Evolutionary conservation across 2,113 vertebrate species (phyloP).

Genomic region (Eira barbara): DNA sequence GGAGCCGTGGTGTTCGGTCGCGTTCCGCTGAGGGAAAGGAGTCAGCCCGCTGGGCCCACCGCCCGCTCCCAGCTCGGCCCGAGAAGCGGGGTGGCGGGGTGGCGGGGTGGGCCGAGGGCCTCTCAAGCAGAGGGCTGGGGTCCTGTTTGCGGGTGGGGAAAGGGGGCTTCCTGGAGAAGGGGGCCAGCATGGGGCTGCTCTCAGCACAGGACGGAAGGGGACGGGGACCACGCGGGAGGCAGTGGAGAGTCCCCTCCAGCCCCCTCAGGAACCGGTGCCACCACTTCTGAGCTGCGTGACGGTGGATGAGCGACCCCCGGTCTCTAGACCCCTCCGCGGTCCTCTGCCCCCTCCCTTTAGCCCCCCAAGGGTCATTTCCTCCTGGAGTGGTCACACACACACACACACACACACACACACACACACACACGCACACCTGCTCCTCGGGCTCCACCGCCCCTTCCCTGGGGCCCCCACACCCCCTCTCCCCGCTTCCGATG

Average conservation of each 20-base stretch:
- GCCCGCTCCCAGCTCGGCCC: not conserved
- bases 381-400: not conserved
- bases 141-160: not conserved
- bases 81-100: no score
- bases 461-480: not conserved
- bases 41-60: rapidly evolving
- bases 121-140: not conserved
- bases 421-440: no score
- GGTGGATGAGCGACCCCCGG: not conserved
- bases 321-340: not conserved
- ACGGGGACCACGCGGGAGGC: not conserved
- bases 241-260: no score
- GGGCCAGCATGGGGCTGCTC: not conserved
- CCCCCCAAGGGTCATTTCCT: not conserved
- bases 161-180: not conserved
- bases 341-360: not conserved
- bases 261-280: not conserved
- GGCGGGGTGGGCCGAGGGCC: not conserved
- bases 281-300: not conserved
- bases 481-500: not conserved
- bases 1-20: not conserved
- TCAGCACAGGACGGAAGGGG: not conserved
- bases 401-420: not conserved
- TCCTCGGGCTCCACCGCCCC: not conserved
- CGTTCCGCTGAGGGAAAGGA: not conserved